Base-by-base conservation (phyloP, 2,113 vertebrate species). In the Urocitellus parryii region DNA sequence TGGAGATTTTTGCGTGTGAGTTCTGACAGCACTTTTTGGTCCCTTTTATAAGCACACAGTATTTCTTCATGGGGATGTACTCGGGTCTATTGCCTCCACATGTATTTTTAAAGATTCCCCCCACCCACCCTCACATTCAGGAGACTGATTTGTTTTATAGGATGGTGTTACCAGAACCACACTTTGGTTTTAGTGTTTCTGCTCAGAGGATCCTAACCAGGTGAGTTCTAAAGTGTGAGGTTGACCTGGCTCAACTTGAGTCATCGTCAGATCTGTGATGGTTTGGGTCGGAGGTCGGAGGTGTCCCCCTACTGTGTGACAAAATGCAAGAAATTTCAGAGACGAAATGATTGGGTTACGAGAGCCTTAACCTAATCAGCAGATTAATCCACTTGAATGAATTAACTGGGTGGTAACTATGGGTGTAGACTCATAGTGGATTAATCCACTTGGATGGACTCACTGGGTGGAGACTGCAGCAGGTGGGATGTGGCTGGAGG, bases 11-110 rank as follows among this genome's bases (percentile, higher is more conserved):
- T 77, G 58, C 32, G 8, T 1, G 17, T 4, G 18, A 11, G 25
- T 0, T 4, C 17, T 0, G 5, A 42, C 1, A 12, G 45, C 13
- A n/a, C 16, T 18, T 25, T 48, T 34, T 20, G 13, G 51, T 20
- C 27, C 20, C 39, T 53, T 58, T n/a, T 37, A 80, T n/a, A n/a
- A 68, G 32, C 4, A 3, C 14, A 14, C 29, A 0, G 3, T 24
- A 22, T 88, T 58, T 67, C 65, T 12, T 12, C 1, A 22, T 32
- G 6, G 20, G 22, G 11, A 25, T 17, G 51, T 12, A 5, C 48
- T 45, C 48, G 27, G 0, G 10, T 53, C 63, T 48, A 81, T 1
- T 45, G 29, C 7, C 53, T 45, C 39, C 39, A 2, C 51, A 13
- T 11, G 51, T 16, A 70, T 82, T 78, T 67, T 48, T 73, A 56